phyloP scores from a whole-genome alignment of 53 echinoderm and acorn worm genomes.

The Echinarachnius parma region DNA sequence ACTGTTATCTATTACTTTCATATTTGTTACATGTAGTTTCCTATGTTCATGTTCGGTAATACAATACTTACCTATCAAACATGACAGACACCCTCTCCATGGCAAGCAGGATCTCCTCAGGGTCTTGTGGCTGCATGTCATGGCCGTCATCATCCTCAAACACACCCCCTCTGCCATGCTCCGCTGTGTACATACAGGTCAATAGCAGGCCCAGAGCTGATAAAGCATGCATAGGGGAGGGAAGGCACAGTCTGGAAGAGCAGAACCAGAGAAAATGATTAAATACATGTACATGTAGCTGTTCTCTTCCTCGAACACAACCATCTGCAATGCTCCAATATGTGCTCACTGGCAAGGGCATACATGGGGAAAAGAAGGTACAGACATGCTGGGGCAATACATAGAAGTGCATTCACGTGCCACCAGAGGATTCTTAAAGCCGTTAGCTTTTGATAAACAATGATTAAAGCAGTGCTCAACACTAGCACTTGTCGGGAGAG shows the following conservation, averaged over 20 bases:
- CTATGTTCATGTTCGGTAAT: too few relatives aligned
- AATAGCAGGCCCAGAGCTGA: conserved; percentile 87
- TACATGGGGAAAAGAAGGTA: too few relatives aligned
- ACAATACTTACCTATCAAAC: conserved; percentile 84
- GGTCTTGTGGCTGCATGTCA: conserved; percentile 64
- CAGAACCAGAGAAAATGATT: neutral
- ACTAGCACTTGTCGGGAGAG: too few relatives aligned
- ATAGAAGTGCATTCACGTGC: too few relatives aligned
- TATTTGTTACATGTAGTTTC: too few relatives aligned
- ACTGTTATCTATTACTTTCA: too few relatives aligned
- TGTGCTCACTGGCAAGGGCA: too few relatives aligned
- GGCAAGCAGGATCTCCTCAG: conserved; percentile 82
- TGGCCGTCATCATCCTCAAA: conserved; percentile 47
- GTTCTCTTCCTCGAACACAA: neutral
- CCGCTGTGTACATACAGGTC: conserved; percentile 82
- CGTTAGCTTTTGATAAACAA: too few relatives aligned
- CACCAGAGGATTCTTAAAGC: too few relatives aligned
- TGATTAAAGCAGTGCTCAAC: too few relatives aligned
- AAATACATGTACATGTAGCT: neutral
- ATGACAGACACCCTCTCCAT: conserved; percentile 92
- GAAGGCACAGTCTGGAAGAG: conserved; percentile 74
- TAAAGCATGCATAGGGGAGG: conserved; percentile 85
- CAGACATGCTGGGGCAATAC: too few relatives aligned
- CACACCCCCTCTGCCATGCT: conserved; percentile 38
- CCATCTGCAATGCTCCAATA: too few relatives aligned